Percentiles rank a stretch among this genome's conserved stretches.
phyloP scores from a whole-genome alignment of 2,888 invertebrate genomes.

The Drosophila kokeensis region DNA sequence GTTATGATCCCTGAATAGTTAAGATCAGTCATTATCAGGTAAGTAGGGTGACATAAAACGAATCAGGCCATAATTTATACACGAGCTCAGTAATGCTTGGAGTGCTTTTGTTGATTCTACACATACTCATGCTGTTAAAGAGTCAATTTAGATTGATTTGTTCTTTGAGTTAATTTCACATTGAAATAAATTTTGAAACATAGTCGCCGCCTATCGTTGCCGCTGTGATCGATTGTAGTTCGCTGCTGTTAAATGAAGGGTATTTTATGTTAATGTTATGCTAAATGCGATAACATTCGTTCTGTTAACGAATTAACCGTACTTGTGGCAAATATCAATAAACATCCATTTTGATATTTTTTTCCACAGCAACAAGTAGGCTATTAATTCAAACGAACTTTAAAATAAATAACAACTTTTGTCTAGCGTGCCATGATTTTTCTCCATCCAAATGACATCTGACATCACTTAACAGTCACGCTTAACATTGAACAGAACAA shows the following conservation, averaged over 20 bases:
- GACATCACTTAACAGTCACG: neutral
- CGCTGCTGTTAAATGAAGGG: slow-evolving; percentile 2
- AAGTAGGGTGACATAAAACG: neutral
- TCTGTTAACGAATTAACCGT: neutral
- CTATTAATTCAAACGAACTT: neutral
- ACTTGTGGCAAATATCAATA: neutral
- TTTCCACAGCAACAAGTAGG: neutral
- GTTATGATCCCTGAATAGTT: neutral
- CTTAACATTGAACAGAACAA: neutral
- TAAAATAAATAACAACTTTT: neutral
- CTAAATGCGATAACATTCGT: neutral
- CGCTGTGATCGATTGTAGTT: slow-evolving; percentile 5
- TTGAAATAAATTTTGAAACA: slow-evolving; percentile 5
- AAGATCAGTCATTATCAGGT: neutral
- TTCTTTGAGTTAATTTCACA: neutral
- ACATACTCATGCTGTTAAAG: slow-evolving; percentile 3
- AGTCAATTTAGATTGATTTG: neutral
- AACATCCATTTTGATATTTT: neutral
- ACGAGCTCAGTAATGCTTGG: neutral
- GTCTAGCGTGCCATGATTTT: neutral
- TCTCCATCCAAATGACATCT: neutral
- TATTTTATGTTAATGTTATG: neutral
- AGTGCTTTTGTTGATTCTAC: neutral
- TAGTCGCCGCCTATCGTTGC: neutral
- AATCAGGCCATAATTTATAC: no score